These are phyloP conservation scores for Brachionus rubens DNA, from an alignment of 1,140 invertebrate genomes.

Conservation along the genomic window DNA sequence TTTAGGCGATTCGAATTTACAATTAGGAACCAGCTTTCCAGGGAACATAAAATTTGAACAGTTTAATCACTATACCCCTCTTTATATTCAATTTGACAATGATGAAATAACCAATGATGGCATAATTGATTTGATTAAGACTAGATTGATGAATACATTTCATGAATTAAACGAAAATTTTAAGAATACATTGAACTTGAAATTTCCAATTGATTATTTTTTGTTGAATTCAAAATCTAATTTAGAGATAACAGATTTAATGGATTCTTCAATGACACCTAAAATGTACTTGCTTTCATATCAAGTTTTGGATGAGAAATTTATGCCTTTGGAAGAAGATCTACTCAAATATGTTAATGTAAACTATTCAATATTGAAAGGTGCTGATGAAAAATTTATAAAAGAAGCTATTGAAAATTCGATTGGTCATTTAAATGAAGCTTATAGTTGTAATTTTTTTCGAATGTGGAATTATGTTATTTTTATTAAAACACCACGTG, in stretches of 20 bases:
- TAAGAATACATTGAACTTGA: too few species aligned
- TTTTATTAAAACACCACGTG: neutral
- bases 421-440: neutral
- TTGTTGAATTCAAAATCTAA: too few species aligned
- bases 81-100: conserved; percentile 12
- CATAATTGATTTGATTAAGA: neutral
- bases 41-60: neutral
- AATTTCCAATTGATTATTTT: too few species aligned
- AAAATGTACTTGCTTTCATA: too few species aligned
- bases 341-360: neutral
- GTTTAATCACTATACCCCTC: neutral
- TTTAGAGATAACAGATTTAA: too few species aligned
- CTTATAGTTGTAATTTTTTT: conserved; percentile 23
- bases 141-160: too few species aligned
- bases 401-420: neutral
- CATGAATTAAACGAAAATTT: too few species aligned
- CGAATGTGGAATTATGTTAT: neutral
- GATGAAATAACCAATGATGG: neutral
- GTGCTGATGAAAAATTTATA: neutral
- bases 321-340: neutral
- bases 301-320: neutral
- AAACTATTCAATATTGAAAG: neutral
- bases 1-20: neutral
- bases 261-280: neutral
- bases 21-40: neutral